phyloP scores from a whole-genome alignment of 35 echinoderm and acorn worm genomes.

The Antedon bifida region DNA sequence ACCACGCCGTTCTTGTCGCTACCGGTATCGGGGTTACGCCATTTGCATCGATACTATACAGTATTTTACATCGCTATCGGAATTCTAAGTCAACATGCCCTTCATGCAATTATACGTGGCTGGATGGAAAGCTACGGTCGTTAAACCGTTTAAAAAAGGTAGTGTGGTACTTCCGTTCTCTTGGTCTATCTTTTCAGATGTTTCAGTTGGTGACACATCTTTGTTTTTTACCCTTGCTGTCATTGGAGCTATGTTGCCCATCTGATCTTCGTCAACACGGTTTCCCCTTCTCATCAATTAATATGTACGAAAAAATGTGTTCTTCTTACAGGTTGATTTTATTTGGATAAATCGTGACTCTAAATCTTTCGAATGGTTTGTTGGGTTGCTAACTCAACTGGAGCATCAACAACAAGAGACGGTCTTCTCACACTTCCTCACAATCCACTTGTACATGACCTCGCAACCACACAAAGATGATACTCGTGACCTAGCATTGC shows the following conservation, averaged over 20 bases:
- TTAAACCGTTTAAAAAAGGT: conserved; percentile 24
- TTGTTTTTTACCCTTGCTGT: too few species aligned
- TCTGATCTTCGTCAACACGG: too few species aligned
- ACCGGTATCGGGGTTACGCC: conserved; percentile 34
- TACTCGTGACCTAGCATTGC: conserved; percentile 16
- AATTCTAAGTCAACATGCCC: conserved; percentile 18
- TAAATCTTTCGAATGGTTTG: conserved; percentile 42
- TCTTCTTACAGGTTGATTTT: conserved; percentile 21
- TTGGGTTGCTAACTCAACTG: conserved; percentile 22
- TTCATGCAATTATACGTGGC: conserved; percentile 28
- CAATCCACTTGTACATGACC: conserved; percentile 37
- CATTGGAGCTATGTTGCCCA: too few species aligned
- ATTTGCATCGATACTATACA: conserved; percentile 38
- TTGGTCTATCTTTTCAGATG: too few species aligned
- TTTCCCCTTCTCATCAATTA: too few species aligned
- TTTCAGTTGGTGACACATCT: too few species aligned
- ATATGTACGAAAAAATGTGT: too few species aligned
- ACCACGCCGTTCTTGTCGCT: conserved; percentile 28
- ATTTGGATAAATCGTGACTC: conserved; percentile 45
- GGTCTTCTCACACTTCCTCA: conserved; percentile 13
- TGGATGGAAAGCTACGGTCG: conserved; percentile 1
- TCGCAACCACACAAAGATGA: neutral
- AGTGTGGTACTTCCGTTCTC: neutral
- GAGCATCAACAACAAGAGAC: conserved; percentile 28
- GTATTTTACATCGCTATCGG: conserved; percentile 19